phyloP scores from a whole-genome alignment of 2,888 invertebrate species.

The Meta bourneti region DNA sequence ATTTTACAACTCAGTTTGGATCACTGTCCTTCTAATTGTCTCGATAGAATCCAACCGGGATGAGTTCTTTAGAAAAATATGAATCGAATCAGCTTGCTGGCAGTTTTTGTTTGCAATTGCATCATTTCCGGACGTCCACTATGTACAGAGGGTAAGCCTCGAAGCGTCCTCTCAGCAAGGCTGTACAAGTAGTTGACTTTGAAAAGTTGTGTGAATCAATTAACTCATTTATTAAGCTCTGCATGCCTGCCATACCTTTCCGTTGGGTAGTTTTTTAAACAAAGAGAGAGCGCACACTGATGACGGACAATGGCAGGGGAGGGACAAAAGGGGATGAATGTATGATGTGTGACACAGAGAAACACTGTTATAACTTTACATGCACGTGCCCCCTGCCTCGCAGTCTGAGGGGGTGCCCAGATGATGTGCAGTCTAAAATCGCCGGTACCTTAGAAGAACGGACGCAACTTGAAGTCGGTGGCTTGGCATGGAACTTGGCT shows the following conservation, averaged over 20 bases:
- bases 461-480: slow-evolving; percentile 73
- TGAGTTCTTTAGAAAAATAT: slow-evolving; percentile 71
- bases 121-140: slow-evolving; percentile 11
- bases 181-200: slow-evolving; percentile 70
- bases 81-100: slow-evolving; percentile 62
- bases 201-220: slow-evolving; percentile 65
- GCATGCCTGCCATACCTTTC: slow-evolving; percentile 71
- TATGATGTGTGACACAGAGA: slow-evolving; percentile 44
- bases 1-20: slow-evolving; percentile 40
- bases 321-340: slow-evolving; percentile 52
- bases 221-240: slow-evolving; percentile 72
- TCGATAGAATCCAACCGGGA: not conserved
- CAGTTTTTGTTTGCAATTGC: slow-evolving; percentile 11
- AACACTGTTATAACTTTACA: slow-evolving; percentile 21
- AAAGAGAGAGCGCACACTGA: slow-evolving; percentile 25
- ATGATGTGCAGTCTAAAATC: not conserved
- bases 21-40: not conserved
- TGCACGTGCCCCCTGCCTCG: not conserved
- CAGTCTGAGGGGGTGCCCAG: not conserved
- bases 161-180: slow-evolving; percentile 40
- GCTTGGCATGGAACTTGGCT: slow-evolving; percentile 76
- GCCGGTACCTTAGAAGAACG: slow-evolving; percentile 20
- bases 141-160: slow-evolving; percentile 46
- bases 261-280: slow-evolving; percentile 30
- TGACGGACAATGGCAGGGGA: slow-evolving; percentile 65